phyloP scores from a whole-genome alignment of 2,113 vertebrate genomes.

The Osmerus mordax region DNA sequence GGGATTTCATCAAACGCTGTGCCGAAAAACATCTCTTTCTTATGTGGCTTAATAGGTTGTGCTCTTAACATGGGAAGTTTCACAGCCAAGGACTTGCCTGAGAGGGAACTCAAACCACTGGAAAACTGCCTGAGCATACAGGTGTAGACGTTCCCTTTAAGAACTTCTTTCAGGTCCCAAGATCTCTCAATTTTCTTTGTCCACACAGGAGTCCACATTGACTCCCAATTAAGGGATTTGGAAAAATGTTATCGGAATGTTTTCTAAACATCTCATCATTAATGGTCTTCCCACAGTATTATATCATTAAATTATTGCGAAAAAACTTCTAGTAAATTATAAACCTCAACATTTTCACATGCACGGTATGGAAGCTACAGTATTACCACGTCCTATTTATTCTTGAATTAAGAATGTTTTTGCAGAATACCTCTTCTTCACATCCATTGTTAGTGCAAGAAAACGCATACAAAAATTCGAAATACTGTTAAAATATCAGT shows the following conservation, averaged over 20 bases:
- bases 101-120: conserved; percentile 61
- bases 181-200: conserved; percentile 51
- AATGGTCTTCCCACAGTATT: conserved; percentile 60
- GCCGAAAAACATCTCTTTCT: conserved; percentile 71
- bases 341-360: background rate
- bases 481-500: too few relatives aligned
- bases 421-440: too few relatives aligned
- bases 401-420: too few relatives aligned
- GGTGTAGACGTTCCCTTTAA: conserved; percentile 60
- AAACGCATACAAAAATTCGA: too few relatives aligned
- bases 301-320: background rate
- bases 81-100: conserved; percentile 65
- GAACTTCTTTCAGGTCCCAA: conserved; percentile 38
- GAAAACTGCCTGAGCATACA: conserved; percentile 61
- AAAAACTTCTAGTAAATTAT: background rate
- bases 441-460: too few relatives aligned
- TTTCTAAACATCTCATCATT: conserved; percentile 57
- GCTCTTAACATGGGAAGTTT: conserved; percentile 71
- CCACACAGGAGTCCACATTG: conserved; percentile 57
- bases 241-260: conserved; percentile 59
- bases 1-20: conserved; percentile 70
- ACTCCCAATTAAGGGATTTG: conserved; percentile 71
- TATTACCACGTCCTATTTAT: background rate
- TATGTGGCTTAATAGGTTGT: conserved; percentile 66
- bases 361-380: background rate